Evolutionary conservation across 2,113 vertebrate species (phyloP), one percentile per base, ranked within the genome.

Genomic region (Anthoscopus minutus): DNA sequence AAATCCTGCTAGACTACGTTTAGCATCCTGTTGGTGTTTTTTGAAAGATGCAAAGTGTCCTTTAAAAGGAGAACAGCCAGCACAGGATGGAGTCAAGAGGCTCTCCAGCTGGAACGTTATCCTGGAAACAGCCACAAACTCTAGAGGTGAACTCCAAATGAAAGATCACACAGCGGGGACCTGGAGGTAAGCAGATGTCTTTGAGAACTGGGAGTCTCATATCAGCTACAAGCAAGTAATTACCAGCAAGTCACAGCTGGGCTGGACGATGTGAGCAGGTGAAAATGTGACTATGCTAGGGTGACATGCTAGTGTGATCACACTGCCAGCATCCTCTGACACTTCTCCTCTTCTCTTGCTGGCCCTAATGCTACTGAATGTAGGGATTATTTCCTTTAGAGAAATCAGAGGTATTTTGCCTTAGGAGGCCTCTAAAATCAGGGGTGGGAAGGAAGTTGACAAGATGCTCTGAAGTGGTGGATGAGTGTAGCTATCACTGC

Each of bases 241-340:
- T 97, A 95, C 88, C 95, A 91, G 84, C 62, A 93, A 97, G 78
- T 92, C 92, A 84, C 96, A 97, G 96, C 93, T 97, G 96, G 85
- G 88, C 81, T 93, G 92, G 89, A 96, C 80, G 21, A 70, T 89
- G 84, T 28, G 51, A 92, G 91, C 86, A 97, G 88, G 96, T 96
- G 94, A 97, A 96, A 97, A 97, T 97, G 92, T 90, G 96, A 88
- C 92, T 91, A 21, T 73, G 79, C 76, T 44, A 72, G 90, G 62
- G 93, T 94, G 73, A 38, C 84, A 70, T 78, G 73, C 38, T 70
- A 38, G 84, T 86, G 94, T 69, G 93, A 97, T 96, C 24, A 1
- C 95, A 79, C 86, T 91, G 86, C 82, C 94, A 95, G 95, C 94
- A 96, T 93, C 84, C 86, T 93, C 79, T 67, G 57, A 93, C 72